Evolutionary conservation across 37 sponge, comb jelly and placozoan genomes (phyloP).

Genomic region (Cliona cf. orientalis): DNA sequence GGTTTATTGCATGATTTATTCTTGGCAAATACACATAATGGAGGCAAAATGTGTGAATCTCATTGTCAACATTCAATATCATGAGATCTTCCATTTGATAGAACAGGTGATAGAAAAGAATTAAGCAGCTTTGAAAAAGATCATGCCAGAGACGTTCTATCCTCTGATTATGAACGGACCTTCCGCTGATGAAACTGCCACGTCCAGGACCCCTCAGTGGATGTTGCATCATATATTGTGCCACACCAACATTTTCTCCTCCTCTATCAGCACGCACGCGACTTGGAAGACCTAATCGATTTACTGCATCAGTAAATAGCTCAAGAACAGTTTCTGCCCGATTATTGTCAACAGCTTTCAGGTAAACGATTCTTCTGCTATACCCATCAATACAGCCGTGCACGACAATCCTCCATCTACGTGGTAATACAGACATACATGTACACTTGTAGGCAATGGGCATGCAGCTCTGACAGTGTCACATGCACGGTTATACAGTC

Average conservation of each 20-base stretch:
- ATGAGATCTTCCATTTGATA: slow-evolving; percentile 42
- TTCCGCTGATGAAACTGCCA: slow-evolving; percentile 43
- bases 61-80: slow-evolving; percentile 21
- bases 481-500: too few relatives aligned
- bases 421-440: not conserved
- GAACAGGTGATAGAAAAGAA: slow-evolving; percentile 39
- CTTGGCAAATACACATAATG: slow-evolving; percentile 49
- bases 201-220: slow-evolving; percentile 14
- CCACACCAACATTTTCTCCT: slow-evolving; percentile 21
- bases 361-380: slow-evolving; percentile 18
- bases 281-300: slow-evolving; percentile 21
- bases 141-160: slow-evolving; percentile 71
- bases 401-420: slow-evolving; percentile 20
- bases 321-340: slow-evolving; percentile 27
- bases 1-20: slow-evolving; percentile 25
- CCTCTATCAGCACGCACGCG: slow-evolving; percentile 29
- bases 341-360: slow-evolving; percentile 13
- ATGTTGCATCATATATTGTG: slow-evolving; percentile 17
- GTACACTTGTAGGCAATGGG: too few relatives aligned
- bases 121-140: slow-evolving; percentile 12
- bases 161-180: slow-evolving; percentile 68
- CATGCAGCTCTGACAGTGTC: too few relatives aligned
- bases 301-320: slow-evolving; percentile 15
- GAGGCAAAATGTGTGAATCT: slow-evolving; percentile 39
- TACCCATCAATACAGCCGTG: slow-evolving; percentile 38